Conservation (phyloP, 1,140 invertebrate species). For the Drosophila orena region DNA sequence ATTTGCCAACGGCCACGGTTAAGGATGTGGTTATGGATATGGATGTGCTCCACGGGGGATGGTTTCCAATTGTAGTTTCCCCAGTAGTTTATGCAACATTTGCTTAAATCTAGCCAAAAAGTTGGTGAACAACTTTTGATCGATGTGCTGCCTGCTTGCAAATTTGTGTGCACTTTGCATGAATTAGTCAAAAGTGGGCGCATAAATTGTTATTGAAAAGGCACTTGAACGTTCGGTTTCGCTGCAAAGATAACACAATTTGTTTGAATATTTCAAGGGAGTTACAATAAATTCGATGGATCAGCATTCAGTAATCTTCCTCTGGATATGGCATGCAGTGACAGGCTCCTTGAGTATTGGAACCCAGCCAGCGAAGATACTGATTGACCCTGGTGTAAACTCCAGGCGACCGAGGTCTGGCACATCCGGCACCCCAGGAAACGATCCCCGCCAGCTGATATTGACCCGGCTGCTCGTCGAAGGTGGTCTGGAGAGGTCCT, state of each 20-base stretch:
- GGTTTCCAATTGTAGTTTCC: too few relatives aligned
- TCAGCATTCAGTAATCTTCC: constrained; percentile 36
- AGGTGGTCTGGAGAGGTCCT: constrained; percentile 87
- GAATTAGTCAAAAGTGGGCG: neutral
- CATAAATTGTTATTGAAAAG: neutral
- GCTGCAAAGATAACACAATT: too few relatives aligned
- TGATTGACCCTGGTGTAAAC: constrained; percentile 90
- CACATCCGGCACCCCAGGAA: constrained; percentile 90
- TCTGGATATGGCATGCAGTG: constrained; percentile 37
- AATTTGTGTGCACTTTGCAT: constrained; percentile 5
- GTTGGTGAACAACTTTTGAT: constrained; percentile 44
- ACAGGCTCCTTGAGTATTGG: constrained; percentile 88
- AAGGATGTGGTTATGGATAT: constrained; percentile 49
- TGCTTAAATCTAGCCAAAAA: constrained; percentile 47
- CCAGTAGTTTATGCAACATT: constrained; percentile 69
- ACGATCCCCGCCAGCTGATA: constrained; percentile 86
- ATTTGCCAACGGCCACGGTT: constrained; percentile 65
- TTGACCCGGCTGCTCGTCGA: constrained; percentile 43
- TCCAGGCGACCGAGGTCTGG: constrained; percentile 87
- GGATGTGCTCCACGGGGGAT: constrained; percentile 20
- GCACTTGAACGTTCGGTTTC: neutral
- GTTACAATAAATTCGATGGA: too few relatives aligned
- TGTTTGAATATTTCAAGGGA: too few relatives aligned
- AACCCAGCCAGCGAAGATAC: constrained; percentile 89
- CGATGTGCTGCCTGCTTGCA: constrained; percentile 23